Base-by-base conservation (phyloP, 1,140 invertebrate genomes). In the Philotrypesis tridentata region DNA sequence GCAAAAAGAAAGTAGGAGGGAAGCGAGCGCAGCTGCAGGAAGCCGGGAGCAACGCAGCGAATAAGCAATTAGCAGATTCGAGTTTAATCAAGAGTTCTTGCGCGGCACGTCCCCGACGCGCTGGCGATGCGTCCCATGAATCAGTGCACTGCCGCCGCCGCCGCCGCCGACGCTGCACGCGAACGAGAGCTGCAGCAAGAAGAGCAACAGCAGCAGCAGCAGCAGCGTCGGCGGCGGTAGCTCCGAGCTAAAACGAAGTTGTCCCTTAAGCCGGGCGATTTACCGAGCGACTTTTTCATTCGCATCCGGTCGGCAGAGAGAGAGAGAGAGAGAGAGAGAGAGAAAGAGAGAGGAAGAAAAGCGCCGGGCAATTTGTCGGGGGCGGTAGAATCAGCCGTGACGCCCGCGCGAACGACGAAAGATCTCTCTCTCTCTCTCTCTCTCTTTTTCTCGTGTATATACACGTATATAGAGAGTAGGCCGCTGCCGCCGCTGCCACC, bases 21-120 rank as follows among this genome's bases (percentile, higher is more conserved):
- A 48, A 12, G 43, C 1, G 6, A 21, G 21, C 21, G 17, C 14
- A 17, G 48, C 48, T 21, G 48, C 48, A 21, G 14, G 48, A 9
- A 21, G 2, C 48, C 17, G 14, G 17, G 48, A 55, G 48, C 21
- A 55, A 17, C 48, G 48, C 48, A 65, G 61, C 61, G 61, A 65
- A 65, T 65, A 65, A 25, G 61, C 61, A 65, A 65, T 65, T 65
- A 65, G 61, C 27, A 65, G 48, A 55, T 55, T 55, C 48, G 48
- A 55, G 61, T 65, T 65, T 65, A 65, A 65, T 65, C 23, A 65
- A 65, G 25, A 29, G 61, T 65, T 65, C 61, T 65, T 65, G 61
- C 61, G 48, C 48, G 2, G 48, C 48, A 55, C 48, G 48, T 55
- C 48, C 17, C 21, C 61, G 3, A 5, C 23, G 61, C 61, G 61